phyloP scores from a whole-genome alignment of 2,888 invertebrate genomes.

The Scaptomyza parva region DNA sequence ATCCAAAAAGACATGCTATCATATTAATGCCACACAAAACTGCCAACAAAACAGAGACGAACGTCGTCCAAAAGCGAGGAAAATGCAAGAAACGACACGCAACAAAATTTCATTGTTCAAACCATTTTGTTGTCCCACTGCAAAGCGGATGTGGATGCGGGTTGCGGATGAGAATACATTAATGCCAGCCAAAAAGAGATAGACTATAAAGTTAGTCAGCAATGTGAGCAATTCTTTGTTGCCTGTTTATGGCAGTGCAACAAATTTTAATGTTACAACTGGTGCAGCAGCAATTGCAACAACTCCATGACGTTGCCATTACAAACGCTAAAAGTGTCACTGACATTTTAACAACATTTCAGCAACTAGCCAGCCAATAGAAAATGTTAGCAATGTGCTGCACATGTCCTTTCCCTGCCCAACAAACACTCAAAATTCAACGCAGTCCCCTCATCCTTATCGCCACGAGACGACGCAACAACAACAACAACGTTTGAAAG shows the following conservation, averaged over 20 bases:
- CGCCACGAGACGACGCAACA: background rate
- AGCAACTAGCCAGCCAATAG: conserved; percentile 8
- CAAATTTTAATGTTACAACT: conserved; percentile 55
- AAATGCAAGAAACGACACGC: conserved; percentile 35
- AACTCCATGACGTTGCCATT: conserved; percentile 17
- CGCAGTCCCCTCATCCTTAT: conserved; percentile 16
- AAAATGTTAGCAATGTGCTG: conserved; percentile 25
- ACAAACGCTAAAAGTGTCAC: conserved; percentile 57
- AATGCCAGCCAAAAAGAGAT: conserved; percentile 33
- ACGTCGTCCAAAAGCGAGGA: conserved; percentile 23
- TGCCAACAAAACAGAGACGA: conserved; percentile 19
- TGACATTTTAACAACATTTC: conserved; percentile 56
- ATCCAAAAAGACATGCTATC: conserved; percentile 53
- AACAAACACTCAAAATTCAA: conserved; percentile 5
- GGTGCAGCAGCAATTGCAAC: conserved; percentile 27
- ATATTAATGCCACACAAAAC: conserved; percentile 48
- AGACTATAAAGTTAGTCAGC: background rate
- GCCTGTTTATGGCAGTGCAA: conserved; percentile 44
- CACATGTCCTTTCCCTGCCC: conserved; percentile 3
- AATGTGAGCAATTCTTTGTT: conserved; percentile 32
- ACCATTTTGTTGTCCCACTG: conserved; percentile 39
- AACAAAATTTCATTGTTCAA: conserved; percentile 59
- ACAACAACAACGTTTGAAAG: conserved; percentile 22
- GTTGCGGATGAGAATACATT: conserved; percentile 53
- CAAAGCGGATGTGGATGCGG: conserved; percentile 20